Evolutionary conservation across 2,888 invertebrate genomes (phyloP), one percentile per base, ranked within the genome.

Genomic region (Caenorhabditis zanzibari): DNA sequence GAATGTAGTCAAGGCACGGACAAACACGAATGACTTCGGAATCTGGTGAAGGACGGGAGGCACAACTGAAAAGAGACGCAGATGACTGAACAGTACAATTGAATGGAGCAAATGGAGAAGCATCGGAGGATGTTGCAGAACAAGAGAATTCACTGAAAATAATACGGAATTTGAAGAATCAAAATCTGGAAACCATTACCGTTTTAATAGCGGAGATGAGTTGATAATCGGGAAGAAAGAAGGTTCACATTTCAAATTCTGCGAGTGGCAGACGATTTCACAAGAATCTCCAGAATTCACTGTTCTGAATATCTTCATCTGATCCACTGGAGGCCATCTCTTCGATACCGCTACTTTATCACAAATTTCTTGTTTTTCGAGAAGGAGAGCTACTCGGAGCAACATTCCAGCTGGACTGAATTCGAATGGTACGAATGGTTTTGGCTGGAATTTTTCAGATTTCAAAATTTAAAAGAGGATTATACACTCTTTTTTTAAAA

Each of bases 301-400:
- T 2, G 64, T 59, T 24, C 38, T 58, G 28, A 75, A n/a, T 35
- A 76, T 63, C 66, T 61, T 68, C 69, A 69, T 69, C 14, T 77
- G n/a, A 24, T 41, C n/a, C 0, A 71, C 28, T 7, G 72, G 73
- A 2, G 72, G 80, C 80, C 72, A 80, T 22, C 35, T 28, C 24
- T 73, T 66, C 1, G 49, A 52, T 12, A 32, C 19, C 16, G 64
- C 38, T 16, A 52, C n/a, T 44, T 49, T 59, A n/a, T 74, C 71
- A 81, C 93, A 93, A 88, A 93, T 93, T 82, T 93, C 92, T 84
- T 93, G 93, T 84, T 93, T 92, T 75, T 93, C 91, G n/a, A 93
- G 90, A 71, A 93, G 92, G 19, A 92, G 90, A 74, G 92, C 92
- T 85, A 93, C 91, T 61, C 93, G 88, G 88, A 93, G 92, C 61